Percentiles rank a stretch among this genome's conserved stretches.
Conservation (phyloP, 2,888 invertebrate species). For the Linnaemya vulpina region DNA sequence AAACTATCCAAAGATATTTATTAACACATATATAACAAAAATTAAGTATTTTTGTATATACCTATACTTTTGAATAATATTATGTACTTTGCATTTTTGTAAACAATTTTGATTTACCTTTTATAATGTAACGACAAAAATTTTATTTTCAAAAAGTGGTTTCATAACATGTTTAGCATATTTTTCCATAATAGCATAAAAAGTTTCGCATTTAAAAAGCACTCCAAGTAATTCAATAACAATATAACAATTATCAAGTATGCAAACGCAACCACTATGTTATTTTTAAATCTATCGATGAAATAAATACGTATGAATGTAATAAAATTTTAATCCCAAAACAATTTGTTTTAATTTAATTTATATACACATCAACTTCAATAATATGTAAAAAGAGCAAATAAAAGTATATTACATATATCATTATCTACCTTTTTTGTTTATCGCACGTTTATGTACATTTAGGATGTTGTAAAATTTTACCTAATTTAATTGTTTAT, state of each 20-base stretch:
- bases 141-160: constrained; percentile 3
- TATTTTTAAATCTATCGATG: background rate
- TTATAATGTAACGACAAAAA: constrained; percentile 53
- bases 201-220: background rate
- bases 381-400: too few relatives aligned
- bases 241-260: background rate
- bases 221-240: background rate
- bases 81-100: constrained; percentile 5
- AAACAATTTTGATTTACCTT: constrained; percentile 18
- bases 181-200: too few relatives aligned
- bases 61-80: constrained; percentile 14
- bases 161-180: constrained; percentile 20
- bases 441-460: too few relatives aligned
- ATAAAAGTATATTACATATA: too few relatives aligned
- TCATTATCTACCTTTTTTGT: too few relatives aligned
- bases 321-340: constrained; percentile 1
- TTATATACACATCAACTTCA: too few relatives aligned
- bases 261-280: too few relatives aligned
- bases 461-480: too few relatives aligned
- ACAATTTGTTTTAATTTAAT: background rate
- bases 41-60: constrained; percentile 29
- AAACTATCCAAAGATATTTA: constrained; percentile 36
- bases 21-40: constrained; percentile 32
- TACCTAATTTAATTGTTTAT: too few relatives aligned
- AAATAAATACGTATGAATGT: background rate